These are phyloP conservation scores for Psix sp. DNA, from an alignment of 1,140 invertebrate genomes.

Conservation along the genomic window DNA sequence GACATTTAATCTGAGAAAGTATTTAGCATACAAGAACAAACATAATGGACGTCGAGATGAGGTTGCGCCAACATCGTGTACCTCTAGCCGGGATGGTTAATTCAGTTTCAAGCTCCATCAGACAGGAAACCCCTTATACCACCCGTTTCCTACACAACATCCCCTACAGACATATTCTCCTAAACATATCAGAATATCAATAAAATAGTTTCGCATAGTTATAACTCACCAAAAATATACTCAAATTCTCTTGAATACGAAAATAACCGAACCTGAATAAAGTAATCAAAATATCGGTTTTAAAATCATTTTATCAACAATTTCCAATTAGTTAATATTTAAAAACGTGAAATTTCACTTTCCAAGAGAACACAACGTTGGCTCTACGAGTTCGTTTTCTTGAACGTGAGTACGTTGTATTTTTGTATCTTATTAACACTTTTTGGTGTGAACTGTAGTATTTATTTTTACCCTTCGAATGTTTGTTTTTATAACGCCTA, in stretches of 20 bases:
- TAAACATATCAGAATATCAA: slow-evolving; percentile 46
- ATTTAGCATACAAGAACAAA: slow-evolving; percentile 74
- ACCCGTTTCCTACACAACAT: slow-evolving; percentile 40
- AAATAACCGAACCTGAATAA: too few species aligned
- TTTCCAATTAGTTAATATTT: too few species aligned
- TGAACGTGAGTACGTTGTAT: too few species aligned
- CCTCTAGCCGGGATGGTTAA: slow-evolving; percentile 68
- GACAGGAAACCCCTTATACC: slow-evolving; percentile 61
- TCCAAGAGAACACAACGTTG: too few species aligned
- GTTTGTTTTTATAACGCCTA: slow-evolving; percentile 28
- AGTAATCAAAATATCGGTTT: too few species aligned
- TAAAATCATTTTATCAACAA: too few species aligned
- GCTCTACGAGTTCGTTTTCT: too few species aligned
- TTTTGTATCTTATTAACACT: too few species aligned
- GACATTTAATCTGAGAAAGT: slow-evolving; percentile 67
- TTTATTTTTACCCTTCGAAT: slow-evolving; percentile 20
- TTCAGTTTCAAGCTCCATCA: slow-evolving; percentile 74
- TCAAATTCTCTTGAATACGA: not conserved
- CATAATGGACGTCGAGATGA: slow-evolving; percentile 72
- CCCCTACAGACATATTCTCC: slow-evolving; percentile 53
- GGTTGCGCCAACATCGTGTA: slow-evolving; percentile 65
- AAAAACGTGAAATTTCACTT: too few species aligned
- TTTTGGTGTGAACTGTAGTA: too few species aligned
- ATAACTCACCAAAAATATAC: not conserved
- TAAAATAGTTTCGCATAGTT: slow-evolving; percentile 44